These are phyloP conservation scores for Pristionchus entomophagus DNA, from an alignment of 2,888 invertebrate genomes.

Conservation along the genomic window DNA sequence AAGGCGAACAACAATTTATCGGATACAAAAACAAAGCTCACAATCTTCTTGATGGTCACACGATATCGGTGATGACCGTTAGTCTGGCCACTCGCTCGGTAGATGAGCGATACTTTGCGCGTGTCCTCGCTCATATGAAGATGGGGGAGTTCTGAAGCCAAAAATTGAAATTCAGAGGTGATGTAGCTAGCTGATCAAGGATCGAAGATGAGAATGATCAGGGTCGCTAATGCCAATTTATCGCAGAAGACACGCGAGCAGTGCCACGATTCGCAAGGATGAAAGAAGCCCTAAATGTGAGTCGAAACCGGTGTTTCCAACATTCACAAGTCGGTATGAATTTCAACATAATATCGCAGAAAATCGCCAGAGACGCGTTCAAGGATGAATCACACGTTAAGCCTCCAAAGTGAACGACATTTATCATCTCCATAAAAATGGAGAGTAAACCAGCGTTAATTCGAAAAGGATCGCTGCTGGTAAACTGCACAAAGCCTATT, in stretches of 20 bases:
- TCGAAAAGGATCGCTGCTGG: too few relatives aligned
- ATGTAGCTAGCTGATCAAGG: neutral
- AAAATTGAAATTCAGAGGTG: neutral
- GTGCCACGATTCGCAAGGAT: neutral
- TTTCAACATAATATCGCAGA: too few relatives aligned
- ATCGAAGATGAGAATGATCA: neutral
- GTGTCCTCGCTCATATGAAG: neutral
- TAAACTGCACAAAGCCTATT: too few relatives aligned
- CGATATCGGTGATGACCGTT: neutral
- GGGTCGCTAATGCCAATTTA: neutral
- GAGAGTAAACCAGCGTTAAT: too few relatives aligned
- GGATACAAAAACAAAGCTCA: neutral
- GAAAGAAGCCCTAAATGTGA: neutral
- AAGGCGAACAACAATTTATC: neutral
- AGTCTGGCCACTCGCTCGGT: neutral
- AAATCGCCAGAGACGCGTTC: too few relatives aligned
- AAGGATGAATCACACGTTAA: too few relatives aligned
- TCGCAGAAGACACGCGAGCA: neutral
- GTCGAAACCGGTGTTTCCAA: too few relatives aligned
- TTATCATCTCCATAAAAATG: too few relatives aligned
- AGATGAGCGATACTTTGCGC: neutral
- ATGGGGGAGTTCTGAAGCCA: neutral
- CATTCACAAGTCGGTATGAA: too few relatives aligned
- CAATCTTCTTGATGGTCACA: constrained; percentile 15
- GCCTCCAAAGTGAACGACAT: too few relatives aligned